These are phyloP conservation scores for Caerostris extrusa DNA, from an alignment of 1,140 invertebrate genomes.

Conservation along the genomic window DNA sequence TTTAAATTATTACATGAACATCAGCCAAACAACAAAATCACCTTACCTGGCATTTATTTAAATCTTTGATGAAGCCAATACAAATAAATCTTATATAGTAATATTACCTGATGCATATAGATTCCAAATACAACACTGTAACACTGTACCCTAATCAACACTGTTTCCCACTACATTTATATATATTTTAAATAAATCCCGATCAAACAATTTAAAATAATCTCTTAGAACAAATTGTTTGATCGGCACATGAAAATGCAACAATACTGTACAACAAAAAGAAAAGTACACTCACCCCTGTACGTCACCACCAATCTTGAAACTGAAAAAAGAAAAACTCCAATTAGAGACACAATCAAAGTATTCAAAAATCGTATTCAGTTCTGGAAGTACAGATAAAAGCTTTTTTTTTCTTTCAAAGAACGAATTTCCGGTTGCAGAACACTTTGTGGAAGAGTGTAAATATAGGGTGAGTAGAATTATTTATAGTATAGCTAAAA, in stretches of 20 bases:
- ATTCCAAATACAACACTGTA: not conserved
- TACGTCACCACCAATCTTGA: constrained; percentile 54
- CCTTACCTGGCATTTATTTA: not conserved
- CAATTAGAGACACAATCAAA: constrained; percentile 21
- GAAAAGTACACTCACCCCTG: constrained; percentile 46
- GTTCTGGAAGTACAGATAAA: not conserved
- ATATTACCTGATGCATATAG: not conserved
- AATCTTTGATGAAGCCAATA: not conserved
- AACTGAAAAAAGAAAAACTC: constrained; percentile 54
- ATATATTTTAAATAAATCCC: not conserved
- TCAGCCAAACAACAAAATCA: not conserved
- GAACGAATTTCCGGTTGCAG: not conserved
- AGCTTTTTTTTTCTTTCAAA: not conserved
- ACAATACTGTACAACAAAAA: not conserved
- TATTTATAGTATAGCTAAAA: not conserved
- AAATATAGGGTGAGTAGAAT: not conserved
- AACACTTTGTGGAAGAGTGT: not conserved
- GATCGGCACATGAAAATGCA: no score
- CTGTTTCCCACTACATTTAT: constrained; percentile 43
- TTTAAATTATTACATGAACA: no score
- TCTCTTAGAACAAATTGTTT: no score
- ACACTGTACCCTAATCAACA: constrained; percentile 42
- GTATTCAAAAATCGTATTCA: not conserved
- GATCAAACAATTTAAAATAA: no score
- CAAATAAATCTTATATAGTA: not conserved